A percentile compares a stretch with the other conserved stretches of the same genome.
phyloP scores from a whole-genome alignment of 1,140 invertebrate genomes.

The Scaptomyza montana region DNA sequence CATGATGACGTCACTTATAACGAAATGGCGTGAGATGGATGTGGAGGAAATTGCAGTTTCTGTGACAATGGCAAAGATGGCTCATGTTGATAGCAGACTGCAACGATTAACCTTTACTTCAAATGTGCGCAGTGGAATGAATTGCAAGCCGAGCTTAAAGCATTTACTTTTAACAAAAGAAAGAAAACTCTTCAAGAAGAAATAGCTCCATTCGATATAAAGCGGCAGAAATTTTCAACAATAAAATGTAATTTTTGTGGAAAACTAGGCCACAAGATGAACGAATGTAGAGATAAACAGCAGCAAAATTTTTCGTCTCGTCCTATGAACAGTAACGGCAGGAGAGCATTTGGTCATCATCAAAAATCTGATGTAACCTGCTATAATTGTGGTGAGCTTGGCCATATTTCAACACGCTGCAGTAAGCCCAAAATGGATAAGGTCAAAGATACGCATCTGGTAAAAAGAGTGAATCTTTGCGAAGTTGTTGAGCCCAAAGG shows the following conservation, averaged over 20 bases:
- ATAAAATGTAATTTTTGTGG: slow-evolving; percentile 27
- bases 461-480: too few relatives aligned
- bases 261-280: slow-evolving; percentile 29
- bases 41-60: too few relatives aligned
- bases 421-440: slow-evolving; percentile 13
- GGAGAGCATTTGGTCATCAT: too few relatives aligned
- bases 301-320: slow-evolving; percentile 23
- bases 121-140: slow-evolving; percentile 3
- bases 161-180: slow-evolving; percentile 2
- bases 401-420: slow-evolving; percentile 16
- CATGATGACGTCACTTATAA: too few relatives aligned
- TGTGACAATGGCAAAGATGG: slow-evolving; percentile 6
- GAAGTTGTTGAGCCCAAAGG: too few relatives aligned
- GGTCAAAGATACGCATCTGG: too few relatives aligned
- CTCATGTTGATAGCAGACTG: too few relatives aligned
- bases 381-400: background rate
- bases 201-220: slow-evolving; percentile 5
- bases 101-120: background rate
- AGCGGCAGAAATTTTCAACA: slow-evolving; percentile 22
- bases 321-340: too few relatives aligned
- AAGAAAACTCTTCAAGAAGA: slow-evolving; percentile 29
- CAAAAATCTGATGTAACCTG: too few relatives aligned
- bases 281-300: background rate
- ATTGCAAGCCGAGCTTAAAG: slow-evolving; percentile 12
- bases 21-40: too few relatives aligned